A percentile compares a stretch with the other conserved stretches of the same genome.
These are phyloP conservation scores for Amitus sp. DNA, from an alignment of 2,888 invertebrate genomes.

Conservation along the genomic window DNA sequence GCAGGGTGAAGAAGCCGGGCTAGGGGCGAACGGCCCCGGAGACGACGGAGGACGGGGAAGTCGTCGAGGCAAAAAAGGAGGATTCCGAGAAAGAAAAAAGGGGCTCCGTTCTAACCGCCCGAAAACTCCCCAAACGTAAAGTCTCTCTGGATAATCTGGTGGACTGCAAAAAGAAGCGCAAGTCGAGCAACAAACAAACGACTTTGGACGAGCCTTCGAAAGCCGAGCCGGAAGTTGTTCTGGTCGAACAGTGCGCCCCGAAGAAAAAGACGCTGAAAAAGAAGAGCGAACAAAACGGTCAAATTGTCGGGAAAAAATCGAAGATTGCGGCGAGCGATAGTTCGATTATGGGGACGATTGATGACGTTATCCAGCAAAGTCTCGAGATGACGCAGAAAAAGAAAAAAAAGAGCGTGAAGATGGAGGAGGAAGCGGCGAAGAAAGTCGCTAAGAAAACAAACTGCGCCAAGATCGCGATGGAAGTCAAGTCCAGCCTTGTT, in stretches of 20 bases:
- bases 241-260: conserved; percentile 10
- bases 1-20: conserved; percentile 63
- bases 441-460: conserved; percentile 65
- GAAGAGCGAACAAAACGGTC: background rate
- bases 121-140: conserved; percentile 3
- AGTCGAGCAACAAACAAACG: conserved; percentile 17
- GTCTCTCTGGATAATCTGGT: conserved; percentile 13
- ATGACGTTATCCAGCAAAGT: conserved; percentile 59
- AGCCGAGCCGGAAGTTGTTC: background rate
- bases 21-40: conserved; percentile 61
- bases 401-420: conserved; percentile 47
- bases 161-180: conserved; percentile 18
- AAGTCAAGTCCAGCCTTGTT: conserved; percentile 31
- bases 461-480: conserved; percentile 55
- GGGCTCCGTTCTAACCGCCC: background rate
- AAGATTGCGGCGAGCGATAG: conserved; percentile 46
- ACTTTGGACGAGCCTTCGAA: conserved; percentile 1
- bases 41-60: conserved; percentile 43
- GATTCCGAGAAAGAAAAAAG: conserved; percentile 12
- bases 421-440: conserved; percentile 47
- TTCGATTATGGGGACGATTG: conserved; percentile 62
- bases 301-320: background rate
- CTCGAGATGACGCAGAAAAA: conserved; percentile 58
- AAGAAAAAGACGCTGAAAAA: conserved; percentile 28
- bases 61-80: conserved; percentile 9